Conservation (phyloP, 2,888 invertebrate genomes). For the Augochlorella aurata region DNA sequence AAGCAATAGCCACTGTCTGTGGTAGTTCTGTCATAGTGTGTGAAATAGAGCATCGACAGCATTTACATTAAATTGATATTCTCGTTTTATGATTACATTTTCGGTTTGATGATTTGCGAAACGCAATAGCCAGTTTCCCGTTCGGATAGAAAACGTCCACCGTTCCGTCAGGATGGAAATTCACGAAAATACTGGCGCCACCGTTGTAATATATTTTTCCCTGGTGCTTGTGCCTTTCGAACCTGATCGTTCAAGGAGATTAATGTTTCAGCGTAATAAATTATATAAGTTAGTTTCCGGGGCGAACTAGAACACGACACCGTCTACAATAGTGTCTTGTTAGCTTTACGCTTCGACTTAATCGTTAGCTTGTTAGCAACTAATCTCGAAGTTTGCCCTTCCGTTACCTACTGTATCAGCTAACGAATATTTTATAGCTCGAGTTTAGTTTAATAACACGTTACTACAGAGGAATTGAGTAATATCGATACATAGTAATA, state of each 20-base stretch:
- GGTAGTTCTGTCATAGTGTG: no score
- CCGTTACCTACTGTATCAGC: slow-evolving; percentile 23
- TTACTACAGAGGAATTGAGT: neutral
- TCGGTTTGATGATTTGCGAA: slow-evolving; percentile 52
- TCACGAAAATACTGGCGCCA: slow-evolving; percentile 55
- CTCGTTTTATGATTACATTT: slow-evolving; percentile 63
- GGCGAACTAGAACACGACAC: slow-evolving; percentile 29
- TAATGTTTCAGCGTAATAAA: slow-evolving; percentile 49
- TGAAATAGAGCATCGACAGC: slow-evolving; percentile 13
- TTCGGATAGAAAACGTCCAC: slow-evolving; percentile 70
- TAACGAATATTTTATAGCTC: slow-evolving; percentile 25
- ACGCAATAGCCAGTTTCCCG: slow-evolving; percentile 64
- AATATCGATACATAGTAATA: neutral
- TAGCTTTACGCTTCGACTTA: slow-evolving; percentile 40
- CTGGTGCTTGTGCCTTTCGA: slow-evolving; percentile 44
- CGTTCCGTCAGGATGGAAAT: slow-evolving; percentile 53
- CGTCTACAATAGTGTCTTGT: slow-evolving; percentile 37
- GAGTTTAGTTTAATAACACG: neutral
- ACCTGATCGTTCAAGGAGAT: slow-evolving; percentile 51
- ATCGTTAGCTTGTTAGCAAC: slow-evolving; percentile 56
- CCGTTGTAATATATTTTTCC: slow-evolving; percentile 63
- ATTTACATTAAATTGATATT: neutral
- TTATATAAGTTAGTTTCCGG: slow-evolving; percentile 20
- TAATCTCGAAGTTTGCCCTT: slow-evolving; percentile 42
- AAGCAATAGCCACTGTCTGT: no score